Evolutionary conservation across 2,888 invertebrate genomes (phyloP), one percentile per base, ranked within the genome.

Genomic region (Xestia c-nigrum): DNA sequence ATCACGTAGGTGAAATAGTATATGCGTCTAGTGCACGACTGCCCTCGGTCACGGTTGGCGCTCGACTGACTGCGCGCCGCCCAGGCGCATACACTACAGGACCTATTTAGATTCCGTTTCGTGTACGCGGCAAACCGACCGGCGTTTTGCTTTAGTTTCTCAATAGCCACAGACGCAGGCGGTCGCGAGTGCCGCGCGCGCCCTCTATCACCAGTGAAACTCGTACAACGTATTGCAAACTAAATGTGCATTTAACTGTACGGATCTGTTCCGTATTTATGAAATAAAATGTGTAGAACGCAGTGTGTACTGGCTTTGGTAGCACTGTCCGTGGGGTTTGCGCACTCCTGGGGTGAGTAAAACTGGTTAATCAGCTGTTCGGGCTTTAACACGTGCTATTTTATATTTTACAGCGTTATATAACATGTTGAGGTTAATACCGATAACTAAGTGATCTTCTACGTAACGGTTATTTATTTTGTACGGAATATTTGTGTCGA

Each of bases 321-420:
- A 80, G 91, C 93, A 52, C 85, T 96, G 72, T 91, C 90, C 70
- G 81, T 94, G 84, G 92, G 92, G 88, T 86, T 91, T 83, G 95
- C 91, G 82, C 92, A 93, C 74, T 90, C 91, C 31, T 96, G 96
- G 96, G 96, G 96, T 96, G 81, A 95, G 96, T 96, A 92, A 91
- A 87, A 87, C 59, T 83, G 84, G 81, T 89, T 65, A 87, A 95
- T 95, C 96, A 96, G 96, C 96, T 96, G 96, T 94, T 93, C 87
- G 79, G 83, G 88, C 88, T 89, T 89, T 88, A 84, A 91, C 96
- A 96, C 95, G 96, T 96, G 96, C 91, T 91, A 89, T 93, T 92
- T 93, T 70, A 52, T 74, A 72, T 70, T 74, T 68, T 81, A 93
- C 92, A 91, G 78, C 24, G 85, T 83, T 96, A 96, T 91, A 93